Base-by-base conservation (phyloP, 2,113 vertebrate species). In the Rhizomys pruinosus region DNA sequence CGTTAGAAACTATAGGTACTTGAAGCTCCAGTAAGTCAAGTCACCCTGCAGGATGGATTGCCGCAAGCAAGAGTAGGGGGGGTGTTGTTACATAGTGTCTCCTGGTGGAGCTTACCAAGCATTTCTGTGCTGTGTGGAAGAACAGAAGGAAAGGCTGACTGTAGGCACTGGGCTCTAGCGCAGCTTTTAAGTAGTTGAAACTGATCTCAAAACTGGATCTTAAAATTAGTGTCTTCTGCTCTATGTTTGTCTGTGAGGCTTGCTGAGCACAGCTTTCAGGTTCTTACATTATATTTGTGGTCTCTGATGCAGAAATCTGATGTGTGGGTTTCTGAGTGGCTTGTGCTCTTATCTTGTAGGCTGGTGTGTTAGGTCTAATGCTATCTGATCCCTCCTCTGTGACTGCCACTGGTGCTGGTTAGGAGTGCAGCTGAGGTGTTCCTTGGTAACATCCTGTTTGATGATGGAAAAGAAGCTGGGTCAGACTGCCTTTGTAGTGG, bases 171-270 rank as follows among this genome's bases (percentile, higher is more conserved):
- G 74, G 23, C 37, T 59, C 37, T 27, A 13, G 19, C 37, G 29
- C 23, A 8, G 68, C 34, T 92, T 79, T 82, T n/a, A 89, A 63
- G 88, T 78, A 44, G 44, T 84, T 47, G 73, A 29, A 52, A 63
- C 3, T 34, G 39, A 68, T 68, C 34, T 69, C 52, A 61, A 77
- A 77, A 71, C 19, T 69, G 2, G 37, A 25, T 37, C 84, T 87
- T 90, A 9, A 68, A 92, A 68, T 84, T 37, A 23, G 52, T 63
- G 5, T 78, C 4, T 79, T 3, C 2, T 64, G 73, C n/a, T 69
- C 39, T 37, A 1, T 57, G 23, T 25, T 27, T 74, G 29, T 71
- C 84, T 85, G 44, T 73, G 29, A 68, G 47, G 11, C 64, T 74
- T 80, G 55, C 25, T 23, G 34, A 78, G 16, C 32, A 55, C 63